Evolutionary conservation across 2,888 invertebrate genomes (phyloP).

Genomic region (Zhengitettix transpicula): DNA sequence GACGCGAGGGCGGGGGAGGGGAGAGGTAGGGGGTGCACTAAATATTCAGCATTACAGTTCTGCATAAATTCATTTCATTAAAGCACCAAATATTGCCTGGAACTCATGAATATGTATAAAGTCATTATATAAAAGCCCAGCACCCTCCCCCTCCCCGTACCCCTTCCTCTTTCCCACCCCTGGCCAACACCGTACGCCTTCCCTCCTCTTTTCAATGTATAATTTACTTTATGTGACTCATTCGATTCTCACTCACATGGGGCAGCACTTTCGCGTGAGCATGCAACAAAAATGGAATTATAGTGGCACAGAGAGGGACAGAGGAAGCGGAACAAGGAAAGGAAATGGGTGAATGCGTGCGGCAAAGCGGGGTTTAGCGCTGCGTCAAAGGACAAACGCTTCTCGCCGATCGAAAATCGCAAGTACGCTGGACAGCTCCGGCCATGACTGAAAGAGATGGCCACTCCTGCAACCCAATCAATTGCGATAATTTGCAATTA

Average conservation of each 20-base stretch:
- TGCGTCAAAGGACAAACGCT: not conserved
- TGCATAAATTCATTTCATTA: constrained; percentile 49
- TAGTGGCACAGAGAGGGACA: not conserved
- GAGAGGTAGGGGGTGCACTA: constrained; percentile 21
- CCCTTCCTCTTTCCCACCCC: not conserved
- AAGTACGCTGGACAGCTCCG: too few species aligned
- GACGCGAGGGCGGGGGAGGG: constrained; percentile 1
- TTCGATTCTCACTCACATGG: constrained; percentile 24
- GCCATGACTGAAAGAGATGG: too few species aligned
- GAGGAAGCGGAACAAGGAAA: not conserved
- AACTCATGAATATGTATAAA: constrained; percentile 46
- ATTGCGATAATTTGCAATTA: too few species aligned
- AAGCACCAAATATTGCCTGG: constrained; percentile 43
- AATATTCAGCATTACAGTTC: constrained; percentile 43
- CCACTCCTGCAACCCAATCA: too few species aligned
- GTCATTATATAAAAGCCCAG: constrained; percentile 45
- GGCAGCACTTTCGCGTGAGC: constrained; percentile 5
- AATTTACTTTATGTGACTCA: constrained; percentile 49
- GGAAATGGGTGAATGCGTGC: not conserved
- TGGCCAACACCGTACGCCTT: not conserved
- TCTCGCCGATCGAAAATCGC: not conserved
- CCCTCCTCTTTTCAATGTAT: constrained; percentile 36
- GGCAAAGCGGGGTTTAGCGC: not conserved
- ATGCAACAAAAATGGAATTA: not conserved
- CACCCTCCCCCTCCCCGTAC: not conserved